These are phyloP conservation scores for Pteronotus mesoamericanus DNA, from an alignment of 2,797 vertebrate genomes.

Conservation along the genomic window DNA sequence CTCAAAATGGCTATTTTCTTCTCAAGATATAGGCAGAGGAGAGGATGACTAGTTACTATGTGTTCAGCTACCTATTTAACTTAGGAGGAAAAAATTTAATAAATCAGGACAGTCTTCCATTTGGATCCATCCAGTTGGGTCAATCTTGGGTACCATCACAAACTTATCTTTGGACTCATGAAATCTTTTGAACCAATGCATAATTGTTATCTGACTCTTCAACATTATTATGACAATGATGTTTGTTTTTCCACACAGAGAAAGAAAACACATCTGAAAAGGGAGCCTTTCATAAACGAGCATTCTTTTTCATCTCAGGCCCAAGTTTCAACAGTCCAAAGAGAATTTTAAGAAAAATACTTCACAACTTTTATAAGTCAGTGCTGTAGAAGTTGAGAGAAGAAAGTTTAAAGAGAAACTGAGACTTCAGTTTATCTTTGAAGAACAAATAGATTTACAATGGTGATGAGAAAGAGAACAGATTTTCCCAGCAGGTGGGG, in stretches of 20 bases:
- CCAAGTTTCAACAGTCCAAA: neutral
- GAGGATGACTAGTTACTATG: neutral
- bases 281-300: neutral
- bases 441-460: neutral
- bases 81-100: neutral
- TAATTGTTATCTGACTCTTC: neutral
- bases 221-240: neutral
- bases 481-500: neutral
- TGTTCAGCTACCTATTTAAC: neutral
- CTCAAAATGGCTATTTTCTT: neutral
- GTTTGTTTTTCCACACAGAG: neutral
- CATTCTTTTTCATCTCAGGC: neutral
- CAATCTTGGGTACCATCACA: neutral
- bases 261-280: neutral
- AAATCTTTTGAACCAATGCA: neutral
- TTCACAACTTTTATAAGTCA: neutral
- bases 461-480: neutral
- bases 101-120: neutral
- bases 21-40: neutral
- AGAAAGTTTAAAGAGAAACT: neutral
- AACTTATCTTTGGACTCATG: neutral
- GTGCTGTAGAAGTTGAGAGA: neutral
- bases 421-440: neutral
- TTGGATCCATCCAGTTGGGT: neutral
- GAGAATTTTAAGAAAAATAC: neutral